phyloP scores from a whole-genome alignment of 2,888 invertebrate species.

The Morpho helenor region DNA sequence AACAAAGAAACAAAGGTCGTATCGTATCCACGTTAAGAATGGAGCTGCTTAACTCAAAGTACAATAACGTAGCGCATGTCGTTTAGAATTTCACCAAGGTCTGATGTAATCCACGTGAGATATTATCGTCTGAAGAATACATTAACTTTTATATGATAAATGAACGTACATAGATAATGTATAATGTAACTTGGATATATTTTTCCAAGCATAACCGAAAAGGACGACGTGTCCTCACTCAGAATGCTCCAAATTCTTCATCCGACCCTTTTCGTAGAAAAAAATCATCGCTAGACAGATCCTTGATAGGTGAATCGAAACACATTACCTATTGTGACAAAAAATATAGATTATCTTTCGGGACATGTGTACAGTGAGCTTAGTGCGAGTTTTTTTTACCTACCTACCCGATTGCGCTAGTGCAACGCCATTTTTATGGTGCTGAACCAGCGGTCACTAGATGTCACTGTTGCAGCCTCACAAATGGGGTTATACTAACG shows the following conservation, averaged over 20 bases:
- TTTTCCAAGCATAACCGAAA: constrained; percentile 9
- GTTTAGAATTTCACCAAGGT: too few relatives aligned
- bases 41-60: too few relatives aligned
- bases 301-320: constrained; percentile 34
- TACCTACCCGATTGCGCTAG: too few relatives aligned
- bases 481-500: too few relatives aligned
- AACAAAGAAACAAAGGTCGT: too few relatives aligned
- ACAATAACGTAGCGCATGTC: too few relatives aligned
- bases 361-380: too few relatives aligned
- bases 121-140: neutral
- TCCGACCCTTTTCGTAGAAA: constrained; percentile 32
- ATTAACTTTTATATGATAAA: neutral
- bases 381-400: too few relatives aligned
- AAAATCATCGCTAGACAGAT: constrained; percentile 32
- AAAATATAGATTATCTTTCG: neutral
- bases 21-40: too few relatives aligned
- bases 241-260: constrained; percentile 16
- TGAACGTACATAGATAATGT: neutral
- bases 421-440: too few relatives aligned
- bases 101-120: neutral
- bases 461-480: too few relatives aligned
- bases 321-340: constrained; percentile 19
- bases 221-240: constrained; percentile 9
- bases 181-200: constrained; percentile 4
- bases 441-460: too few relatives aligned